Evolutionary conservation across 2,113 vertebrate genomes (phyloP).

Genomic region (Pelmatolapia mariae): DNA sequence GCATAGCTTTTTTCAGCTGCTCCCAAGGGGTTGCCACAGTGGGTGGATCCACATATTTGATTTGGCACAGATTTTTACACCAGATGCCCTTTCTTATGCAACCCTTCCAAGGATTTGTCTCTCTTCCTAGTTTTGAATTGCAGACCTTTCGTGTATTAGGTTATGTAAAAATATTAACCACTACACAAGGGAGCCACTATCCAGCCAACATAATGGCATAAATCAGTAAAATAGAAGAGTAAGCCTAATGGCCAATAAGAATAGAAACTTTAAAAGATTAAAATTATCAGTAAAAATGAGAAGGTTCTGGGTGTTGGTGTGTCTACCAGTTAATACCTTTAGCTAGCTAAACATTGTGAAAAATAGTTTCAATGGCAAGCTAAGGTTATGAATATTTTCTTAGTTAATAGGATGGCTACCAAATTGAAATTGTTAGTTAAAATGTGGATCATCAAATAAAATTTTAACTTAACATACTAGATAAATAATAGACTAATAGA

Average conservation of each 20-base stretch:
- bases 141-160: background rate
- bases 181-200: background rate
- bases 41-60: background rate
- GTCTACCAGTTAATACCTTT: background rate
- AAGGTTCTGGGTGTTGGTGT: accelerated
- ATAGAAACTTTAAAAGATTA: background rate
- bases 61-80: background rate
- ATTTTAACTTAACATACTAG: background rate
- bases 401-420: background rate
- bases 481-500: background rate
- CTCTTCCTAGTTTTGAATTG: background rate
- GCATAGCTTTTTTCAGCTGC: background rate
- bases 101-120: background rate
- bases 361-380: background rate
- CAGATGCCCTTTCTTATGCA: background rate
- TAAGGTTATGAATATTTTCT: background rate
- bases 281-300: background rate
- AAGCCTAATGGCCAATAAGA: background rate
- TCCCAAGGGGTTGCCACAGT: background rate
- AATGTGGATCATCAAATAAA: background rate
- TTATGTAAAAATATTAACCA: background rate
- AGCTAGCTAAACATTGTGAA: background rate
- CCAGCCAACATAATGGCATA: accelerated
- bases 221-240: background rate
- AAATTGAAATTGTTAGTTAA: background rate